Base-by-base conservation (phyloP, 2,797 vertebrate species). In the Tadarida brasiliensis region DNA sequence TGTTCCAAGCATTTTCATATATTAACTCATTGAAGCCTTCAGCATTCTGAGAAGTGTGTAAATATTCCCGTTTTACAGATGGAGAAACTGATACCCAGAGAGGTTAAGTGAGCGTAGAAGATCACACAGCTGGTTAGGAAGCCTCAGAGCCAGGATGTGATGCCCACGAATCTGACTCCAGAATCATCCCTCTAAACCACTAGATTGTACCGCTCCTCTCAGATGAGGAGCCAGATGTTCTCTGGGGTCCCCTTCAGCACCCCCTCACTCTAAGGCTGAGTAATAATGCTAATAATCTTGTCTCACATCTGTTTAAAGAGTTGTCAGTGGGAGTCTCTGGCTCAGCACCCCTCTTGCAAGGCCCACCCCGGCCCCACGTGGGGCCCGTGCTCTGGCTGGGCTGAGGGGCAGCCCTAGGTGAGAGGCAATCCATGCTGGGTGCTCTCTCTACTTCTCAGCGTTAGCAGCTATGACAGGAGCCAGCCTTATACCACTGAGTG, bases 391-490 rank as follows among this genome's bases (percentile, higher is more conserved):
- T 81, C 19, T 33, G 65, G 30, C 11, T 47, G 30, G 83, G 44
- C 30, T 71, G 12, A 39, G 33, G 1, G 28, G 7, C 26, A 39
- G n/a, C 67, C 12, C 1, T 0, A 28, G 20, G 5, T 0, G 10
- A 22, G 20, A n/a, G 70, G 26, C n/a, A 11, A 0, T 47, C 81
- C 39, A 68, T 3, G 22, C 71, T 7, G 33, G n/a, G 10, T 33
- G 11, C 30, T 95, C 65, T n/a, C 22, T 90, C 47, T 65, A 33
- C 24, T 17, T 24, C 47, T 89, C 97, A 99, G 99, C 0, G 99
- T 99, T 83, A 99, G 99, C 99, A 99, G 99, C 99, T 99, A 99
- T 0, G 99, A 99, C 7, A 99, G 99, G 51, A 99, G 99, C 98
- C 99, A 99, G 98, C 98, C 99, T 10, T 99, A 99, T 93, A 99